Base-by-base conservation (phyloP, 2,113 vertebrate species). In the Uropsilus gracilis region DNA sequence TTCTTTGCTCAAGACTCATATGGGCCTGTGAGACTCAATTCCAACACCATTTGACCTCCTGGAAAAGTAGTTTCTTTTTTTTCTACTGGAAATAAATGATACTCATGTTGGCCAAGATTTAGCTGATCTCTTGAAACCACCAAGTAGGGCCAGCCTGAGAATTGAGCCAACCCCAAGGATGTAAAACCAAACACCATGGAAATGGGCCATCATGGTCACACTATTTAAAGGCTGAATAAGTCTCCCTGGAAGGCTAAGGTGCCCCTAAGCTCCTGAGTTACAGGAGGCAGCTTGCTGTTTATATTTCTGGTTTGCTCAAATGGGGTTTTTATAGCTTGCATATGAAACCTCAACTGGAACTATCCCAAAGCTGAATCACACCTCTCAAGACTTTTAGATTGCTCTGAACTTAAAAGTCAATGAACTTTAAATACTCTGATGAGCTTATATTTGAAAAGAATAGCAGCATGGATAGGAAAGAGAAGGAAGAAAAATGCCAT, bases 381-480 rank as follows among this genome's bases (percentile, higher is more conserved):
- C 0, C n/a, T 53, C 37, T 85, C 32, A 30, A 34, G 16, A 34
- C 10, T 76, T n/a, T 75, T 26, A 12, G 14, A 22, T 42, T 77
- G 9, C 42, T 71, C 34, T 53, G 57, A 34, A 50, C n/a, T 63
- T 17, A n/a, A 55, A 55, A 55, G 53, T 22, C 53, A 57, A 17
- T 13, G 4, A 13, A 16, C 24, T 42, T 42, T 24, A 13, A 85
- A 17, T 12, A 55, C 14, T 46, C 20, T 6, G 20, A 10, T 4
- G 28, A 44, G 0, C 9, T 72, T 69, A 10, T 6, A 3, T 6
- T 64, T 34, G 37, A 34, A 89, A 53, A 48, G 22, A 32, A 5
- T 17, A 34, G 28, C 0, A 1, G 34, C 2, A 3, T 0, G 0
- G 50, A 6, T 1, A 5, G 11, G 22, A 5, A n/a, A 61, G 42